Evolutionary conservation across 23 tunicate species (phyloP).

Genomic region (Ciona savignyi): DNA sequence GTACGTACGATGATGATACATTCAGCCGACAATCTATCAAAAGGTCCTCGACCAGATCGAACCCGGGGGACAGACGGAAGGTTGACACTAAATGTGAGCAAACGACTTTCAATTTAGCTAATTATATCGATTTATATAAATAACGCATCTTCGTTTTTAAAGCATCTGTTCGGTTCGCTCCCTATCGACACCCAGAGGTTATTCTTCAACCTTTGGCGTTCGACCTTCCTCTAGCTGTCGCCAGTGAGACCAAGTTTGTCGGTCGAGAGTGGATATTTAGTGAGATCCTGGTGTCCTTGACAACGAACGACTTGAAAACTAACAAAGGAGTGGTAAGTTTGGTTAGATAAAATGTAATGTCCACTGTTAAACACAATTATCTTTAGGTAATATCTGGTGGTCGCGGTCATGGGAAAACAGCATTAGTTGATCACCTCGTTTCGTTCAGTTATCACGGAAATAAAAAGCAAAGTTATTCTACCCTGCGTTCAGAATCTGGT

Average conservation of each 20-base stretch:
- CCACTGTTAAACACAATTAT: not conserved
- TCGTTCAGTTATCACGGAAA: conserved; percentile 71
- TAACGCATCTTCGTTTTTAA: not conserved
- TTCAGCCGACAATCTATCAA: conserved; percentile 41
- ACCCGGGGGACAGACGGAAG: conserved; percentile 48
- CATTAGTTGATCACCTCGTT: conserved; percentile 74
- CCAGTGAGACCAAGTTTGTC: conserved; percentile 73
- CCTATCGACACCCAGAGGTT: conserved; percentile 42
- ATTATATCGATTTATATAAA: too few relatives aligned
- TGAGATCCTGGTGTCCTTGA: conserved; percentile 27
- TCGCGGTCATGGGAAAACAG: conserved; percentile 76
- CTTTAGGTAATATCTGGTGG: conserved; percentile 71
- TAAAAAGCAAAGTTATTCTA: not conserved
- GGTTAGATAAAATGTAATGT: not conserved
- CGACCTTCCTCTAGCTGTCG: conserved; percentile 70
- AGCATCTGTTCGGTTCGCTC: conserved; percentile 38
- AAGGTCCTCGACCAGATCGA: conserved; percentile 70
- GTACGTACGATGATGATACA: conserved; percentile 22
- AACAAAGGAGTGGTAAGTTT: conserved; percentile 80
- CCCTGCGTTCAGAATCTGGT: not conserved
- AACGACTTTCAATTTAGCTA: not conserved
- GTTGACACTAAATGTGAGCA: conserved; percentile 9
- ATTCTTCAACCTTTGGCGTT: conserved; percentile 46
- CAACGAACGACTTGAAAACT: conserved; percentile 16
- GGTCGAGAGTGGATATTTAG: conserved; percentile 86